Evolutionary conservation across 2,113 vertebrate species (phyloP).

Genomic region (Zapornia atra): DNA sequence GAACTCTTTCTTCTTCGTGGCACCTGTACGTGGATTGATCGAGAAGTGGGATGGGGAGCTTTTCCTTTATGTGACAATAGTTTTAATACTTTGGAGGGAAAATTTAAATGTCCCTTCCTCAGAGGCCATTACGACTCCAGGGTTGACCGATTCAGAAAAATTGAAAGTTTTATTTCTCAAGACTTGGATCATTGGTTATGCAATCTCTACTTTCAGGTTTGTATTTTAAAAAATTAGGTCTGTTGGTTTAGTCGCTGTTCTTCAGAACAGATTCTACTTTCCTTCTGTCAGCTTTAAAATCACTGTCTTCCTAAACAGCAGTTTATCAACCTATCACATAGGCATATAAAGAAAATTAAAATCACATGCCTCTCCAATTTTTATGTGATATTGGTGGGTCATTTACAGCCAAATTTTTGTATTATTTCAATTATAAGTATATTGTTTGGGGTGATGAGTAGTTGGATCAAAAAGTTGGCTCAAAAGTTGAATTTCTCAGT

Average conservation of each 20-base stretch:
- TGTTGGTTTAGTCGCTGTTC: not conserved
- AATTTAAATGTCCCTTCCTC: constrained; percentile 89
- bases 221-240: not conserved
- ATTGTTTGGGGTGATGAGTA: not conserved
- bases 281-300: not conserved
- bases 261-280: not conserved
- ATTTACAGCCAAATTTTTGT: not conserved
- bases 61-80: constrained; percentile 85
- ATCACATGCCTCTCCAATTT: not conserved
- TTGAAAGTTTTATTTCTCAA: constrained; percentile 84
- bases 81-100: constrained; percentile 82
- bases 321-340: not conserved
- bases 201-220: constrained; percentile 95
- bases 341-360: not conserved
- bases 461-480: not conserved
- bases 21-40: constrained; percentile 56
- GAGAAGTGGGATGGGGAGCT: constrained; percentile 83
- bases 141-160: constrained; percentile 83
- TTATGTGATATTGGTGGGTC: rapidly evolving
- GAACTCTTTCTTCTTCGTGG: constrained; percentile 80
- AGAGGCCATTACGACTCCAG: constrained; percentile 78
- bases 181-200: constrained; percentile 93
- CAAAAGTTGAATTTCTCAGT: not conserved
- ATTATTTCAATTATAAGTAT: not conserved
- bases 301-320: not conserved